phyloP scores from a whole-genome alignment of 2,888 invertebrate genomes.

The Ashinkailepas kermadecensis region DNA sequence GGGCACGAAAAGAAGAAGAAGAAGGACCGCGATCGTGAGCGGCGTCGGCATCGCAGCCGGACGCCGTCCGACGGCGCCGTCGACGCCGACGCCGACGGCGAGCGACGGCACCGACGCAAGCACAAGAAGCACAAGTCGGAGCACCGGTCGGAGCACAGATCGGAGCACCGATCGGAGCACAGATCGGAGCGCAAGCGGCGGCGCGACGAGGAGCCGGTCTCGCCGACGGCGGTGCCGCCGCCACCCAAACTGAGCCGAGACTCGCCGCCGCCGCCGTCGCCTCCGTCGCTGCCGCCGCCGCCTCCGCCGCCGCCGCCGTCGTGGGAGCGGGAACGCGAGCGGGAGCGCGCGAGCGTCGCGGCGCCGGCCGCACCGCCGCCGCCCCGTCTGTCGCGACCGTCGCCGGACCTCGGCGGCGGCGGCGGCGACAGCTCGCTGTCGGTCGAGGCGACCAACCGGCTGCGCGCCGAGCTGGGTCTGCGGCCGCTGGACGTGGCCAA shows the following conservation, averaged over 20 bases:
- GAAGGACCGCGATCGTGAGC: neutral
- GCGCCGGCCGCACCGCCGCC: neutral
- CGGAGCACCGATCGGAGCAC: neutral
- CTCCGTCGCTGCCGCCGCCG: constrained; percentile 25
- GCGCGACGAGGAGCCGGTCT: neutral
- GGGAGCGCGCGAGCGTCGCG: too few relatives aligned
- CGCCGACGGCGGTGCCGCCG: neutral
- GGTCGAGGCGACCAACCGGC: constrained; percentile 74
- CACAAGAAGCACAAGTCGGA: constrained; percentile 14
- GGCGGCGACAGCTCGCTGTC: constrained; percentile 51
- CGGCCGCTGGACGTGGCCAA: constrained; percentile 72
- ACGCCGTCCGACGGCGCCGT: neutral
- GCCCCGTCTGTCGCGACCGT: neutral
- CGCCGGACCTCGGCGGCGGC: neutral
- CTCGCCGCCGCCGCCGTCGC: neutral
- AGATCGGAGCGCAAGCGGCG: constrained; percentile 8
- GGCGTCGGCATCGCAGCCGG: neutral
- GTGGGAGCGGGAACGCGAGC: too few relatives aligned
- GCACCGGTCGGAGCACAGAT: neutral
- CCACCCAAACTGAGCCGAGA: constrained; percentile 7
- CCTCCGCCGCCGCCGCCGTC: neutral
- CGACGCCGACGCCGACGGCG: neutral
- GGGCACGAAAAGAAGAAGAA: constrained; percentile 22
- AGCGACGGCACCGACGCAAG: neutral
- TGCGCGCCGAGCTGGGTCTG: constrained; percentile 85